Evolutionary conservation across 1,140 invertebrate genomes (phyloP).

Genomic region (Drosophila equinoxialis): DNA sequence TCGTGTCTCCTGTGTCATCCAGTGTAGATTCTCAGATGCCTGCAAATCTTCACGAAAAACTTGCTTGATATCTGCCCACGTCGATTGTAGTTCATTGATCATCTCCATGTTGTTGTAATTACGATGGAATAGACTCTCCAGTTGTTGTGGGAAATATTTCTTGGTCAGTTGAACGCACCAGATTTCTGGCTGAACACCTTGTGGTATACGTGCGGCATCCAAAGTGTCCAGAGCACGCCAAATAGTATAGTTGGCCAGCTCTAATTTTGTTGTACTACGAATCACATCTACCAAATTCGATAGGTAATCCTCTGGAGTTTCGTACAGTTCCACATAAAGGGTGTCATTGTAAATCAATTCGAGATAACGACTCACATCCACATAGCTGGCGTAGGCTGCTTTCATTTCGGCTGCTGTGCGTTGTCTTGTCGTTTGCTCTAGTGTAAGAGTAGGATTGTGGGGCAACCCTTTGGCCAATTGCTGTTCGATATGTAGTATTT

Average conservation of each 20-base stretch:
- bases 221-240: constrained; percentile 92
- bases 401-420: constrained; percentile 67
- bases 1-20: constrained; percentile 93
- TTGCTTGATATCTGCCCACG: constrained; percentile 82
- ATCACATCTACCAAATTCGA: constrained; percentile 83
- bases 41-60: constrained; percentile 90
- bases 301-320: constrained; percentile 77
- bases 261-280: constrained; percentile 82
- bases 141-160: constrained; percentile 65
- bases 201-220: constrained; percentile 91
- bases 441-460: constrained; percentile 54
- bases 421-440: constrained; percentile 66
- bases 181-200: constrained; percentile 91
- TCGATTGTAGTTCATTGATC: constrained; percentile 90
- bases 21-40: constrained; percentile 85
- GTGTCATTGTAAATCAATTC: constrained; percentile 66
- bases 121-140: constrained; percentile 92
- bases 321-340: constrained; percentile 65
- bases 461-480: constrained; percentile 72
- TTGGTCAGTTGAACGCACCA: constrained; percentile 73
- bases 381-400: constrained; percentile 67
- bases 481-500: constrained; percentile 64
- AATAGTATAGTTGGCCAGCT: constrained; percentile 88
- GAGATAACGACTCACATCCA: constrained; percentile 71
- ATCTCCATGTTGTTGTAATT: constrained; percentile 94